phyloP scores from a whole-genome alignment of 2,113 vertebrate species.

The Rhodinocichla rosea region DNA sequence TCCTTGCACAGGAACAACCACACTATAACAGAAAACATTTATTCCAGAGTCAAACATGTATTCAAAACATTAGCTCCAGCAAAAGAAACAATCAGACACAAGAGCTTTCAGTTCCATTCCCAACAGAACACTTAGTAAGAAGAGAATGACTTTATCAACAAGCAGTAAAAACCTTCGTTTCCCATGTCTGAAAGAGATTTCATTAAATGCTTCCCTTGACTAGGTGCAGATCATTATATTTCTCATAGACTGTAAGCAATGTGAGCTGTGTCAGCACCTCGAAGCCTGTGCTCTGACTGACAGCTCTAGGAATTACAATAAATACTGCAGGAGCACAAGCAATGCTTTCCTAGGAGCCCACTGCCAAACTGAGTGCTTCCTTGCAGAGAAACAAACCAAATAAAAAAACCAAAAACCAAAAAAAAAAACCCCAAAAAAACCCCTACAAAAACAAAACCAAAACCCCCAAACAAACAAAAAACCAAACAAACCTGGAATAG shows the following conservation, averaged over 20 bases:
- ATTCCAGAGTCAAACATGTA: slow-evolving; percentile 33
- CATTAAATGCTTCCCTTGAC: slow-evolving; percentile 62
- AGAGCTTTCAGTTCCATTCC: slow-evolving; percentile 44
- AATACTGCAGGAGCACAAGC: slow-evolving; percentile 10
- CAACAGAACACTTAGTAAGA: slow-evolving; percentile 40
- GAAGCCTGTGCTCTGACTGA: slow-evolving; percentile 39
- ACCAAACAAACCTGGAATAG: neutral
- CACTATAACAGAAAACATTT: slow-evolving; percentile 18
- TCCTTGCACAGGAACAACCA: neutral
- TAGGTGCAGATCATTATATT: slow-evolving; percentile 55
- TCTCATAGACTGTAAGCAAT: slow-evolving; percentile 33
- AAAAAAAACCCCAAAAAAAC: no score
- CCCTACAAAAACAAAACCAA: no score
- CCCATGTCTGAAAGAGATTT: slow-evolving; percentile 57
- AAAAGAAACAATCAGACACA: slow-evolving; percentile 54
- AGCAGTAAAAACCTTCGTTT: slow-evolving; percentile 50
- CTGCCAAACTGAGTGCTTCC: neutral
- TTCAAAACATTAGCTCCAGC: slow-evolving; percentile 52
- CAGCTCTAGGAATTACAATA: slow-evolving; percentile 55
- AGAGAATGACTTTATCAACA: slow-evolving; percentile 57
- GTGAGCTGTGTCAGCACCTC: slow-evolving; percentile 10
- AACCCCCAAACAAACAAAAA: no score
- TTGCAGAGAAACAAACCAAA: neutral
- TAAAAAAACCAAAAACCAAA: neutral
- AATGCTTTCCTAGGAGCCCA: neutral